Evolutionary conservation across 2,113 vertebrate species (phyloP), one percentile per base, ranked within the genome.

Genomic region (Lophotis ruficrista): DNA sequence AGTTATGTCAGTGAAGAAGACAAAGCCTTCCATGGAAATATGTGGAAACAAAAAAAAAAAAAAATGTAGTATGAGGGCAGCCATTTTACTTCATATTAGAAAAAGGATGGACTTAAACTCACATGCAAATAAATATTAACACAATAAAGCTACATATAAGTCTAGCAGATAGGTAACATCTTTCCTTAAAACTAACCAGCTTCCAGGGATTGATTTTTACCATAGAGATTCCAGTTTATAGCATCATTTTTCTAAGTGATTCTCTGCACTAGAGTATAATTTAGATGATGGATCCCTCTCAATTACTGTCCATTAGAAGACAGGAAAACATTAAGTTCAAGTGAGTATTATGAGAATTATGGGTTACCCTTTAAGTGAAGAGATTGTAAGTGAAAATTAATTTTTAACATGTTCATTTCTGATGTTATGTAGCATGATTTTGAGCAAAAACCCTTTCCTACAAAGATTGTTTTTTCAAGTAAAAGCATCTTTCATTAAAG

Each of bases 231-330:
- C 97, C 96, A 96, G 97, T 98, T 98, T 98, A 98, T 96, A 96
- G 98, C 91, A 96, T 97, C 98, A 98, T 98, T 99, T 99, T 99
- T 98, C 98, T 99, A 98, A 99, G 98, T 96, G 98, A 98, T 97
- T 97, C 97, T 98, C 98, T 98, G 98, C 99, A 98, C 98, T 96
- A 73, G 97, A 98, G 98, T 93, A 97, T 98, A 97, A 98, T 97
- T 98, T 95, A 97, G 96, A 98, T 98, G 98, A 99, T 99, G 98
- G 98, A 99, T 99, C 98, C 98, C 96, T 98, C 98, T 98, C 98
- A 98, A 99, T 99, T 98, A 99, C 99, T 98, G 98, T 98, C 99
- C 99, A 99, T 99, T 99, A 99, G 98, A 97, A 98, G 98, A 98
- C 97, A 98, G 98, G 98, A 98, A 98, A 98, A 98, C 94, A 91